Conservation (phyloP, 1,140 invertebrate species). For the Drosophila baimaii region DNA sequence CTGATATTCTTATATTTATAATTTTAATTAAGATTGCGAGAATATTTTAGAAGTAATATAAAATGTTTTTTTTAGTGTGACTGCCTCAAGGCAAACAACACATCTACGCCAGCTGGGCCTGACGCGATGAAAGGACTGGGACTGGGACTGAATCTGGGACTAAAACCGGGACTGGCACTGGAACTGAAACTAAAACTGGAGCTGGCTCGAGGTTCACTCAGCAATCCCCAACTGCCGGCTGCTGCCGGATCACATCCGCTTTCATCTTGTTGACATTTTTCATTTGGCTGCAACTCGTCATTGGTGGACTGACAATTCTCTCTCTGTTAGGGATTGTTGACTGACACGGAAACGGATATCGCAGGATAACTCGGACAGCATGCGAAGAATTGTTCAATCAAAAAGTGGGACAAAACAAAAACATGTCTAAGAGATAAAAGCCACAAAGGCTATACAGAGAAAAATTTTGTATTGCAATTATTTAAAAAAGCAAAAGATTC, state of each 20-base stretch:
- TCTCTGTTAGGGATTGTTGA: slow-evolving; percentile 4
- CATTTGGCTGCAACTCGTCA: slow-evolving; percentile 27
- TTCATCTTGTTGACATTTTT: slow-evolving; percentile 37
- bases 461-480: not conserved
- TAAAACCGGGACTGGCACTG: slow-evolving; percentile 1
- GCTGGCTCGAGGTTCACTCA: not conserved
- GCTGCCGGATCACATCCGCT: slow-evolving; percentile 23
- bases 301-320: slow-evolving; percentile 11
- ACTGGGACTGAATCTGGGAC: not conserved
- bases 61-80: slow-evolving; percentile 2
- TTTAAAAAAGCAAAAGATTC: not conserved
- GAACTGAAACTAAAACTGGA: slow-evolving; percentile 18
- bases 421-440: not conserved
- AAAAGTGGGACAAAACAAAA: slow-evolving; percentile 2
- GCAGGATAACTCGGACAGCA: slow-evolving; percentile 10
- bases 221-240: slow-evolving; percentile 3
- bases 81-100: slow-evolving; percentile 11
- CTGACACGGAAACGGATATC: slow-evolving; percentile 9
- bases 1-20: no score
- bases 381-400: slow-evolving; percentile 7
- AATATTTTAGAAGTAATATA: no score
- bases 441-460: not conserved
- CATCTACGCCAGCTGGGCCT: slow-evolving; percentile 28
- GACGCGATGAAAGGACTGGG: slow-evolving; percentile 16
- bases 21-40: not conserved